phyloP scores from a whole-genome alignment of 2,113 vertebrate species.

The Pheucticus melanocephalus region DNA sequence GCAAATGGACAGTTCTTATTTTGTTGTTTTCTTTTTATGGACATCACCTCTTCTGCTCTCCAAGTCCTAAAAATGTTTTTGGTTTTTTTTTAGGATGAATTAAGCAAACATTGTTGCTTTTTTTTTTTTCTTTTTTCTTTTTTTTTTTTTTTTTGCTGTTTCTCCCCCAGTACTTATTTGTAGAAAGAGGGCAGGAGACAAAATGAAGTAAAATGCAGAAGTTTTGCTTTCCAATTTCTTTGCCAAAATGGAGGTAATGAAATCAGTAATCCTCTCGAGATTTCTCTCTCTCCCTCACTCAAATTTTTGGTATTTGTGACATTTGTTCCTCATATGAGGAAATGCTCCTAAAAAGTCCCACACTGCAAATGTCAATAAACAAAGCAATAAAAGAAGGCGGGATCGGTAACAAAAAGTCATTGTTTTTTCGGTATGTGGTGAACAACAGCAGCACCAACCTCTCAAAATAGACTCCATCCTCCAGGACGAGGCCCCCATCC shows the following conservation, averaged over 20 bases:
- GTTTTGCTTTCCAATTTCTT: conserved; percentile 31
- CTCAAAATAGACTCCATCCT: conserved; percentile 74
- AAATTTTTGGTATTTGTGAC: conserved; percentile 72
- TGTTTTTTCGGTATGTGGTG: conserved; percentile 69
- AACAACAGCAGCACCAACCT: conserved; percentile 56
- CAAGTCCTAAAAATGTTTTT: conserved; percentile 15
- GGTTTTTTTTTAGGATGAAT: not conserved
- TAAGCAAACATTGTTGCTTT: not conserved
- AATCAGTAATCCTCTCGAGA: conserved; percentile 28
- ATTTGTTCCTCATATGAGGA: conserved; percentile 76
- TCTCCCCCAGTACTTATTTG: not conserved
- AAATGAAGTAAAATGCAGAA: conserved; percentile 28
- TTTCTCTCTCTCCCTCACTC: not conserved
- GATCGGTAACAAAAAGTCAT: conserved; percentile 74
- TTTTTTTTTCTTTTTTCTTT: not conserved
- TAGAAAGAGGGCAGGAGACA: not conserved
- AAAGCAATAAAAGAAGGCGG: conserved; percentile 65
- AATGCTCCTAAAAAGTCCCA: conserved; percentile 66
- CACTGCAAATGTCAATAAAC: conserved; percentile 76
- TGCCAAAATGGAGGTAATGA: conserved; percentile 50
- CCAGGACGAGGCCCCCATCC: not conserved
- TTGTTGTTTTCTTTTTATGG: conserved; percentile 45
- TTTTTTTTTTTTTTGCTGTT: not conserved
- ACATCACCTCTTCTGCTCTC: conserved; percentile 7
- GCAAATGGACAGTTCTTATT: conserved; percentile 7